A percentile compares a stretch with the other conserved stretches of the same genome.
phyloP scores from a whole-genome alignment of 2,113 vertebrate species.

The Amia ocellicauda region DNA sequence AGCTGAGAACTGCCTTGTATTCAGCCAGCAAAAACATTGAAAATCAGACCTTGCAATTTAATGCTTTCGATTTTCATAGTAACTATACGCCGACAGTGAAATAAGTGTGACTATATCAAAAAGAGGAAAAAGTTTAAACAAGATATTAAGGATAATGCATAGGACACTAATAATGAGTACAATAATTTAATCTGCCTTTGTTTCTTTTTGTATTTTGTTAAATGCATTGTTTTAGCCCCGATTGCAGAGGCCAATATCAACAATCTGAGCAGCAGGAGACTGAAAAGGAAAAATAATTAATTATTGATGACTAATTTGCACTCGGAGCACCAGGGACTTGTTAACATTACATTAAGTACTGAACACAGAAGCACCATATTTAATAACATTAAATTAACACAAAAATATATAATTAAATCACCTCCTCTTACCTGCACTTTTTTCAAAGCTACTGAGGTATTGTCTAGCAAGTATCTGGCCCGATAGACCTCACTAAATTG shows the following conservation, averaged over 20 bases:
- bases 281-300: neutral
- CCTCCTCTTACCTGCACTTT: slow-evolving; percentile 91
- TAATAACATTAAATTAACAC: neutral
- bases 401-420: neutral
- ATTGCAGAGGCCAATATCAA: neutral
- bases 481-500: slow-evolving; percentile 98
- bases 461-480: slow-evolving; percentile 85
- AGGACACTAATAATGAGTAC: no score
- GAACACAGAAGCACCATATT: neutral
- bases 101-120: no score
- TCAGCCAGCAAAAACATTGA: no score
- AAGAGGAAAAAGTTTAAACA: no score
- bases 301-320: slow-evolving; percentile 1
- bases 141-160: no score
- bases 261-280: neutral
- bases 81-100: no score
- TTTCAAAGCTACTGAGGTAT: slow-evolving; percentile 91
- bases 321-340: neutral
- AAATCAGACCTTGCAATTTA: no score
- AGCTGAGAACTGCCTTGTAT: no score
- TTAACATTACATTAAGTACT: neutral
- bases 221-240: neutral
- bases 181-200: no score
- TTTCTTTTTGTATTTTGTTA: no score
- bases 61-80: no score